These are phyloP conservation scores for Clarias magur DNA, from an alignment of 2,113 vertebrate species.

Conservation along the genomic window DNA sequence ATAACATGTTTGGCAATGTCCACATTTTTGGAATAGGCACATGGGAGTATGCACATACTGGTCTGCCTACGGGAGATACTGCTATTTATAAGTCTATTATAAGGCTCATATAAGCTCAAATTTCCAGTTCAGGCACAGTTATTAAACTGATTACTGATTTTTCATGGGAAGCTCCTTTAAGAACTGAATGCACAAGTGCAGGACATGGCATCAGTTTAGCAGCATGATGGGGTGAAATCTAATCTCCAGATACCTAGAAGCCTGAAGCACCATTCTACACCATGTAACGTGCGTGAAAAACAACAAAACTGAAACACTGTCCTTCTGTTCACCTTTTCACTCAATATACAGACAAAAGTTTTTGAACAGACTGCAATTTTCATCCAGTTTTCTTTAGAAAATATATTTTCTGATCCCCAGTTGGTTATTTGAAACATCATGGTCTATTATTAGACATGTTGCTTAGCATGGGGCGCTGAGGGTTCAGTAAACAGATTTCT, in stretches of 20 bases:
- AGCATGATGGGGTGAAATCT: slow-evolving; percentile 64
- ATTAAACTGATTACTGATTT: not conserved
- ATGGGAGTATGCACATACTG: not conserved
- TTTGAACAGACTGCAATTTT: not conserved
- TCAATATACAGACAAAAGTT: not conserved
- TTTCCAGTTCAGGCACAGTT: not conserved
- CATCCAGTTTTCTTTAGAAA: slow-evolving; percentile 17
- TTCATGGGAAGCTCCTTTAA: slow-evolving; percentile 7
- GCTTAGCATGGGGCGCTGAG: slow-evolving; percentile 60
- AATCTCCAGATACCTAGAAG: slow-evolving; percentile 56
- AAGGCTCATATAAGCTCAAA: not conserved
- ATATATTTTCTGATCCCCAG: slow-evolving; percentile 11
- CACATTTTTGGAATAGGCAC: not conserved
- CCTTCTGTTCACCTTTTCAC: not conserved
- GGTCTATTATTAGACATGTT: slow-evolving; percentile 72
- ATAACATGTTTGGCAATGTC: not conserved
- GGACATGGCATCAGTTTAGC: slow-evolving; percentile 60
- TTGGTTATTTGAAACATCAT: slow-evolving; percentile 57
- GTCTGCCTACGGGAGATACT: not conserved
- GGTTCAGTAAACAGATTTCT: slow-evolving; percentile 66
- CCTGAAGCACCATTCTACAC: slow-evolving; percentile 54
- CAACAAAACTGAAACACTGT: not conserved
- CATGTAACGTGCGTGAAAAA: slow-evolving; percentile 1
- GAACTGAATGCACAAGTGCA: slow-evolving; percentile 17
- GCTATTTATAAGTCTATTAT: not conserved